Conservation (phyloP, 2,888 invertebrate species). For the Drosophila vallismaia region DNA sequence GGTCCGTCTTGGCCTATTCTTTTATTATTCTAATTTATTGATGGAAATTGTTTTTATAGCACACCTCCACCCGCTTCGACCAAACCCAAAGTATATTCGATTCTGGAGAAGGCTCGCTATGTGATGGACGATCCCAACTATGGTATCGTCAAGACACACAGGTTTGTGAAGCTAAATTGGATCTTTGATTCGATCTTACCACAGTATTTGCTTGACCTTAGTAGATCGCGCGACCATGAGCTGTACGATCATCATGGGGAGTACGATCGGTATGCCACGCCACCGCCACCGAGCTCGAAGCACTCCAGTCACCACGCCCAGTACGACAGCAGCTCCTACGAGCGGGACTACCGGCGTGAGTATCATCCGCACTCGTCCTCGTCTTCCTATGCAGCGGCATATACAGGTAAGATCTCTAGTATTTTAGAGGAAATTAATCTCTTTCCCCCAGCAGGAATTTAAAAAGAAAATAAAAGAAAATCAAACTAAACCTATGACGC, state of each 20-base stretch:
- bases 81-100: constrained; percentile 92
- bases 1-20: constrained; percentile 55
- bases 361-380: constrained; percentile 83
- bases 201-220: background rate
- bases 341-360: constrained; percentile 82
- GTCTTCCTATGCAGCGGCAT: constrained; percentile 78
- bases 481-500: constrained; percentile 40
- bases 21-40: background rate
- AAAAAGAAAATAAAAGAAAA: constrained; percentile 44
- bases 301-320: constrained; percentile 82
- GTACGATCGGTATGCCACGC: constrained; percentile 82
- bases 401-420: constrained; percentile 78
- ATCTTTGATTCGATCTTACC: background rate
- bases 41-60: constrained; percentile 47
- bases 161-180: constrained; percentile 53
- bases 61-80: constrained; percentile 84
- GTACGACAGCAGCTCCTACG: constrained; percentile 82
- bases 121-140: constrained; percentile 91
- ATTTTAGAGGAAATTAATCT: constrained; percentile 46
- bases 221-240: constrained; percentile 82
- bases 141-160: constrained; percentile 84
- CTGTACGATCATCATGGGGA: constrained; percentile 82
- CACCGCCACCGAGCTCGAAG: constrained; percentile 80
- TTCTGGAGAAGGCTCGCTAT: constrained; percentile 91
- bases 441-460: constrained; percentile 64